These are phyloP conservation scores for Nephrotoma flavescens DNA, from an alignment of 2,888 invertebrate genomes.

Conservation along the genomic window DNA sequence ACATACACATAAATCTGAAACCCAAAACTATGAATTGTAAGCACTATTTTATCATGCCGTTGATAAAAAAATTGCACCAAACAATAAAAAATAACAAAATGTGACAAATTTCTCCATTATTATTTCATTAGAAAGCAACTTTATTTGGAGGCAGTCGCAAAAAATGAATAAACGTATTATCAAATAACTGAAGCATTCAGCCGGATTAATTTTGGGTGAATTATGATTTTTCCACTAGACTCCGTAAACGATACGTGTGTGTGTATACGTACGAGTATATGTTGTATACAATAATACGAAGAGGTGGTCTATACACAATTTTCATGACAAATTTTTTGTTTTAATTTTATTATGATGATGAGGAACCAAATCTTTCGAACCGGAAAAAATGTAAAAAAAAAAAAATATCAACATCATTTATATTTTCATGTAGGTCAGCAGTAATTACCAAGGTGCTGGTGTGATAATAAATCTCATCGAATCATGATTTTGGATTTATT, in stretches of 20 bases:
- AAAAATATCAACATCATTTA: neutral
- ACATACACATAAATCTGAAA: neutral
- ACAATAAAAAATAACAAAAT: neutral
- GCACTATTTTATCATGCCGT: neutral
- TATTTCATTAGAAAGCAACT: neutral
- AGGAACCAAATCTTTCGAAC: neutral
- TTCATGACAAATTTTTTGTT: neutral
- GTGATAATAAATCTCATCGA: neutral
- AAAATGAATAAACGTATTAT: neutral
- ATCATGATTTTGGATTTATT: neutral
- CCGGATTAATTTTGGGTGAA: neutral
- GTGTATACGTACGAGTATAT: too few relatives aligned
- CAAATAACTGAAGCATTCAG: neutral
- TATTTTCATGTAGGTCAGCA: neutral
- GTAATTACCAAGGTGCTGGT: neutral
- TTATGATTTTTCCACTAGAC: neutral
- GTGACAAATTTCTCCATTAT: neutral
- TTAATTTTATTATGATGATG: neutral
- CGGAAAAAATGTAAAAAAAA: neutral
- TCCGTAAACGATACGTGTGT: neutral
- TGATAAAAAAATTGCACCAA: neutral
- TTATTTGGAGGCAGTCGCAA: neutral
- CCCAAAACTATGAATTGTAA: neutral
- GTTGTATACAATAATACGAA: too few relatives aligned
- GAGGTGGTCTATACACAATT: neutral